Evolutionary conservation across 64 coral and sea anemone species (phyloP).

Genomic region (Actinia tenebrosa): DNA sequence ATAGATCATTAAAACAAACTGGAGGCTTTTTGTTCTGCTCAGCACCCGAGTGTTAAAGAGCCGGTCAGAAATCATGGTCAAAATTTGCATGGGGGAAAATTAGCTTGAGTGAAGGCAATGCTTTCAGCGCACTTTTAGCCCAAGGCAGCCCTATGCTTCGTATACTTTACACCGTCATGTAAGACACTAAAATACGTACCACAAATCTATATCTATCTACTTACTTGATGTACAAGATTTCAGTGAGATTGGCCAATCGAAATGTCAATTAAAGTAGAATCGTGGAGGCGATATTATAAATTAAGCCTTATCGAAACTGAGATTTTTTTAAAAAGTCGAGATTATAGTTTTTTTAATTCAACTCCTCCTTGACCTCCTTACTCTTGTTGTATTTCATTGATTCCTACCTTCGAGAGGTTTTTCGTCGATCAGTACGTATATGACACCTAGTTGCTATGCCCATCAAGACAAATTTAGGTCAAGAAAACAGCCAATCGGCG

Average conservation of each 20-base stretch:
- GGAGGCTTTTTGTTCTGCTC: neutral
- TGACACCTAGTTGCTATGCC: neutral
- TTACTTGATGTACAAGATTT: neutral
- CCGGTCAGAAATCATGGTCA: neutral
- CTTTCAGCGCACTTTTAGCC: neutral
- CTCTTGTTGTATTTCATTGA: neutral
- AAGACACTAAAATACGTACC: neutral
- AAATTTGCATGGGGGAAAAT: neutral
- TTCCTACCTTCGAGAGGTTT: neutral
- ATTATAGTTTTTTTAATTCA: neutral
- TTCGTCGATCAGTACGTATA: neutral
- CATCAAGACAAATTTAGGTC: neutral
- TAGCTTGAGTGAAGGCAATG: neutral
- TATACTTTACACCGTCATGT: neutral
- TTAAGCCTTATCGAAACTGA: neutral
- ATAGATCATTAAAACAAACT: conserved; percentile 8
- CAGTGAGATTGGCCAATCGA: neutral
- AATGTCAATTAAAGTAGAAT: conserved; percentile 1
- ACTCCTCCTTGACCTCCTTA: neutral
- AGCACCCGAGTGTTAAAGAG: neutral
- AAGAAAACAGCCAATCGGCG: neutral
- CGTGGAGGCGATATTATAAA: neutral
- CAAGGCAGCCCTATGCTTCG: neutral
- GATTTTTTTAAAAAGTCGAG: neutral
- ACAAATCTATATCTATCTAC: neutral